Evolutionary conservation across 64 coral and sea anemone species (phyloP), one percentile per base, ranked within the genome.

Genomic region (Orbicella faveolata): DNA sequence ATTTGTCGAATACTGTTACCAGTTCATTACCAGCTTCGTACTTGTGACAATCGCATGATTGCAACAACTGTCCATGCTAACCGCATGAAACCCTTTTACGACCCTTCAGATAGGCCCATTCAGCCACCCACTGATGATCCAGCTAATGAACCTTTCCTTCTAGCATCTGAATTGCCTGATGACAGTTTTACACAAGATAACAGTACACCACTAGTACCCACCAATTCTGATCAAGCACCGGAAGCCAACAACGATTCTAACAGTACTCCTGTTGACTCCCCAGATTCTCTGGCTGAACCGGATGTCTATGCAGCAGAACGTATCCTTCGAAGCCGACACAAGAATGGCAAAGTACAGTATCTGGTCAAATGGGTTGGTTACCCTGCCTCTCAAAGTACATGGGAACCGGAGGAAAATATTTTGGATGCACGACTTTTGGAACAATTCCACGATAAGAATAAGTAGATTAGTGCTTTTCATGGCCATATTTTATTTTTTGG

Each of bases 381-480:
- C 16, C 88, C 76, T 52, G 20, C 1, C 0, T 36, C n/a, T 17
- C 17, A 91, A 36, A 57, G 52, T 15, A 83, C 79, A 0, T 91
- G 89, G 89, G 89, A 91, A 23, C 79, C 89, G 0, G 79, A 91
- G 19, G 79, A 83, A 75, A 34, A 83, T 4, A 83, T 91, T 6
- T 30, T 91, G 13, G 79, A 91, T 21, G 0, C 9, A 16, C 36
- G 63, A 2, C 51, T 90, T 1, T 10, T 90, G 37, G 63, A 76
- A 11, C n/a, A 63, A 33, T 89, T 89, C 55, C 33, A 64, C 54
- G 59, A 64, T 0, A 63, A 64, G 21, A 9, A 17, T 21, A 64
- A 82, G 30, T 82, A 65, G 20, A 65, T 18, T 20, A 2, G 12
- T 64, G 19, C 12, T 64, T 7, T 9, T 52, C 52, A 52, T 52